Evolutionary conservation across 2,888 invertebrate genomes (phyloP).

Genomic region (Xiphydria camelus): DNA sequence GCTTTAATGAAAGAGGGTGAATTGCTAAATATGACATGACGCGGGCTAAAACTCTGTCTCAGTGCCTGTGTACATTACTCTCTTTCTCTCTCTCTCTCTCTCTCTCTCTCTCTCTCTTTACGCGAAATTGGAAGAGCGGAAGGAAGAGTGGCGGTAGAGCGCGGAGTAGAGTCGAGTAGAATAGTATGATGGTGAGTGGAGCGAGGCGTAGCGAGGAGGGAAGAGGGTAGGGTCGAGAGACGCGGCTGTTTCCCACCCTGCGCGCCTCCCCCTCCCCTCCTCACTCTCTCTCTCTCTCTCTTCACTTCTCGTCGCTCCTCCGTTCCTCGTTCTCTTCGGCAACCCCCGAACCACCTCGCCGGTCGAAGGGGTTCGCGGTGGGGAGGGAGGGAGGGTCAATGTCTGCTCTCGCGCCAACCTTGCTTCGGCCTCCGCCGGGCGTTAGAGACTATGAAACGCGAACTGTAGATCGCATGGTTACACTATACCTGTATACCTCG

Average conservation of each 20-base stretch:
- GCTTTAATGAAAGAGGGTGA: conserved; percentile 47
- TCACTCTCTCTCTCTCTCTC: conserved; percentile 6
- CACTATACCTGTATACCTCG: too few relatives aligned
- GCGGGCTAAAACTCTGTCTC: conserved; percentile 14
- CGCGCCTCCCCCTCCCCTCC: conserved; percentile 14
- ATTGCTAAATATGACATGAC: conserved; percentile 42
- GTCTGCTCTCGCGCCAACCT: conserved; percentile 23
- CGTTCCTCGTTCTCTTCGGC: conserved; percentile 18
- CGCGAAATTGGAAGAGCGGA: conserved; percentile 5
- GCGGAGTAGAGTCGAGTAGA: conserved; percentile 6
- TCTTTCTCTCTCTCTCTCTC: not conserved
- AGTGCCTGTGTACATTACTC: too few relatives aligned
- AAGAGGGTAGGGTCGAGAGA: conserved; percentile 13
- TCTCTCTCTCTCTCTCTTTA: not conserved
- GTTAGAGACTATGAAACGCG: not conserved
- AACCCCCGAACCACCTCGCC: conserved; percentile 24
- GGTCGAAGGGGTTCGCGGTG: conserved; percentile 1
- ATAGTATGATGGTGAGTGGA: conserved; percentile 8
- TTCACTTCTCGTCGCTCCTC: conserved; percentile 4
- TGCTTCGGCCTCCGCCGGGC: conserved; percentile 1
- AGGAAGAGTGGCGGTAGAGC: not conserved
- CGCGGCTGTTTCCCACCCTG: conserved; percentile 22
- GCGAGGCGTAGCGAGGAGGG: conserved; percentile 9
- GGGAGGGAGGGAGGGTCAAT: conserved; percentile 24
- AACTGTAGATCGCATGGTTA: not conserved